A percentile compares a stretch with the other conserved stretches of the same genome.
Conservation (phyloP, 1,140 invertebrate genomes). For the Papilio aristodemus region DNA sequence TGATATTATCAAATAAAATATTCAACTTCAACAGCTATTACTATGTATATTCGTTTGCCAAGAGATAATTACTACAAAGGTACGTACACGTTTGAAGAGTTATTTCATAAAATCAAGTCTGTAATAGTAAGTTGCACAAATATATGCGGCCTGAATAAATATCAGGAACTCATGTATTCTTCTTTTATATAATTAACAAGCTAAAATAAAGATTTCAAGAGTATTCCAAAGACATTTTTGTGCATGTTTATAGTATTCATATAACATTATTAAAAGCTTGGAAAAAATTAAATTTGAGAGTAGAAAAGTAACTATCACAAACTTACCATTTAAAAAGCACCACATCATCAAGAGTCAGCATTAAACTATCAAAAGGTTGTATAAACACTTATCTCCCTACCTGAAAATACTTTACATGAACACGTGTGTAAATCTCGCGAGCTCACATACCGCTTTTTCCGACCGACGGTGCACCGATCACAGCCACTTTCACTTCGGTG, state of each 20-base stretch:
- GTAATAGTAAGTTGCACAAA: no score
- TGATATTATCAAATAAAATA: background rate
- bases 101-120: no score
- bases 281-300: background rate
- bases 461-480: conserved; percentile 91
- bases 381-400: background rate
- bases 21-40: background rate
- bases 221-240: background rate
- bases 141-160: no score
- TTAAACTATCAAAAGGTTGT: conserved; percentile 1
- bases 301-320: background rate
- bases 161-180: no score
- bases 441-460: conserved; percentile 91
- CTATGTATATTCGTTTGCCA: no score
- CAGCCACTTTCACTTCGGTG: conserved; percentile 93
- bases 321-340: background rate
- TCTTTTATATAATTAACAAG: no score
- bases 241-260: background rate
- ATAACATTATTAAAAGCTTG: background rate
- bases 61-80: no score
- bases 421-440: background rate
- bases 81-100: no score
- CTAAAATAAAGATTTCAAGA: no score
- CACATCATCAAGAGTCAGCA: background rate
- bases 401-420: background rate